Evolutionary conservation across 2,113 vertebrate species (phyloP).

Genomic region (Carlito syrichta): DNA sequence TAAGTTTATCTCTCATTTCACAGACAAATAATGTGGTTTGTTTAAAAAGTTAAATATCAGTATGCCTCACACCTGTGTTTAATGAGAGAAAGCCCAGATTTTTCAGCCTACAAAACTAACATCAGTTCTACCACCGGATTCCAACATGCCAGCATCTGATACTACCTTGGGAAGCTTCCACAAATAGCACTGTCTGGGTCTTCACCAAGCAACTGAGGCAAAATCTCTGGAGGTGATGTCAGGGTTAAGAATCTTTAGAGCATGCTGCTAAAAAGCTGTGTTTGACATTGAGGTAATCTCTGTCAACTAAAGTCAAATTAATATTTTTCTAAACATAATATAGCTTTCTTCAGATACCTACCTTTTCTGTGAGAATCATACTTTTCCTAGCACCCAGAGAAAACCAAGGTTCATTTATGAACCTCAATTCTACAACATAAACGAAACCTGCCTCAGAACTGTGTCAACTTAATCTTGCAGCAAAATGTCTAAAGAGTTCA

Average conservation of each 20-base stretch:
- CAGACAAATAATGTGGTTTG: neutral
- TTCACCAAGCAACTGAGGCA: neutral
- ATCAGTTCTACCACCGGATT: neutral
- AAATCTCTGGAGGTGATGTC: neutral
- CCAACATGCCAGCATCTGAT: neutral
- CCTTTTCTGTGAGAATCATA: neutral
- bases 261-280: neutral
- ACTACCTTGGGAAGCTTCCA: neutral
- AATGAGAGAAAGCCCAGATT: neutral
- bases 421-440: neutral
- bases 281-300: neutral
- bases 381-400: neutral
- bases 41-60: neutral
- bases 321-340: neutral
- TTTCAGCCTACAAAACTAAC: neutral
- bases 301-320: neutral
- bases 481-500: neutral
- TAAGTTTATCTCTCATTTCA: neutral
- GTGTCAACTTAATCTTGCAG: neutral
- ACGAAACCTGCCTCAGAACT: neutral
- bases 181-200: neutral
- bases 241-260: neutral
- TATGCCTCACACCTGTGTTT: neutral
- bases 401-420: neutral
- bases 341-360: neutral